These are phyloP conservation scores for Phanerotoma sp. DNA, from an alignment of 2,888 invertebrate species.

Conservation along the genomic window DNA sequence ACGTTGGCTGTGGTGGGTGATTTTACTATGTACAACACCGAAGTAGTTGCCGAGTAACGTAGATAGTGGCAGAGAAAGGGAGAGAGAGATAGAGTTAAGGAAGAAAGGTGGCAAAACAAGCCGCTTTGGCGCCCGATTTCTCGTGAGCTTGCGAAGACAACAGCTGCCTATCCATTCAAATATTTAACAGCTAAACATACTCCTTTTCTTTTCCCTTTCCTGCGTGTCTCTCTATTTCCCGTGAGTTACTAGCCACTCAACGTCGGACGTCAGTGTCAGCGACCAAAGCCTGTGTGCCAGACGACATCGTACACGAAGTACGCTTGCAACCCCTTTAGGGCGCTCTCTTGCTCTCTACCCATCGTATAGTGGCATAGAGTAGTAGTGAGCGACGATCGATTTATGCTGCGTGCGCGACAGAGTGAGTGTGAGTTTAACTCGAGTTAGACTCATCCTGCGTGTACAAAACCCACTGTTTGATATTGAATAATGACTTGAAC, in stretches of 20 bases:
- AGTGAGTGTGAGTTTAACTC: background rate
- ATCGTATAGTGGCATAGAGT: too few relatives aligned
- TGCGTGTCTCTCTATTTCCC: constrained; percentile 5
- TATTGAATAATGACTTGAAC: constrained; percentile 15
- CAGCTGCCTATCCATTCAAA: constrained; percentile 45
- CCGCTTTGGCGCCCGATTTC: constrained; percentile 21
- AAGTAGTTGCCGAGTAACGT: background rate
- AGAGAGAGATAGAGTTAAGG: background rate
- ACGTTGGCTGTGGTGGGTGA: background rate
- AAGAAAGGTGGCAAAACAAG: constrained; percentile 1
- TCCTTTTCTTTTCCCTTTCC: background rate
- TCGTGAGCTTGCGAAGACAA: constrained; percentile 46
- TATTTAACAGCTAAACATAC: constrained; percentile 38
- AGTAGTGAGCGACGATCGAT: constrained; percentile 10
- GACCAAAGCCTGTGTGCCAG: constrained; percentile 6
- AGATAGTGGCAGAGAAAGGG: background rate
- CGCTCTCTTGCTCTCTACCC: background rate
- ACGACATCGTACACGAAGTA: constrained; percentile 6
- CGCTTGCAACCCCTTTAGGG: constrained; percentile 13
- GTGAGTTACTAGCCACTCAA: background rate
- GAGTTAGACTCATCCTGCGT: background rate
- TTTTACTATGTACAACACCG: too few relatives aligned
- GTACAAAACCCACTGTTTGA: constrained; percentile 6
- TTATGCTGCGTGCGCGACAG: constrained; percentile 17
- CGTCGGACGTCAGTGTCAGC: constrained; percentile 12